Evolutionary conservation across 2,888 invertebrate species (phyloP).

Genomic region (Heteromyza rotundicornis): DNA sequence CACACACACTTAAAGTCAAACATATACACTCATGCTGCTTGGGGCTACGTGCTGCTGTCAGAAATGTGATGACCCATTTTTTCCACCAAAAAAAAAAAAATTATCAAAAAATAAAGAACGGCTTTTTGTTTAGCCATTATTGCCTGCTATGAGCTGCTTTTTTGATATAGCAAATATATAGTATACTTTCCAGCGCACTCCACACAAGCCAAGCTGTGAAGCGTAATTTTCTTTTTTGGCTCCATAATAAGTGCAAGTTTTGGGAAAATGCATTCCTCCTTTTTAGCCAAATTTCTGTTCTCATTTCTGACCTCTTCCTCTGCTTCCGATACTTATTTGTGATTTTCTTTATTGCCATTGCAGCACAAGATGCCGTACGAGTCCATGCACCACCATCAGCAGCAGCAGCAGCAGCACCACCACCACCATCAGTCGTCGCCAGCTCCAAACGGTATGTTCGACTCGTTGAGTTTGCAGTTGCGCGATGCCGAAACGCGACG

Average conservation of each 20-base stretch:
- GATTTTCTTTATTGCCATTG: neutral
- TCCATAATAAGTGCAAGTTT: neutral
- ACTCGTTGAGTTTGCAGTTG: conserved; percentile 74
- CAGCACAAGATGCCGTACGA: conserved; percentile 57
- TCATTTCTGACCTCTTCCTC: neutral
- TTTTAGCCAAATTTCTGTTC: neutral
- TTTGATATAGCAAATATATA: neutral
- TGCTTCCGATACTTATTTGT: neutral
- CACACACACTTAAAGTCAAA: conserved; percentile 18
- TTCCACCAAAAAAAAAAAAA: too few species aligned
- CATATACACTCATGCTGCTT: conserved; percentile 14
- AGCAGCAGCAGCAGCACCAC: conserved; percentile 41
- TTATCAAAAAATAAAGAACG: too few species aligned
- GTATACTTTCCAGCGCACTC: neutral
- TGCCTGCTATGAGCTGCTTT: neutral
- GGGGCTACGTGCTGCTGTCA: conserved; percentile 22
- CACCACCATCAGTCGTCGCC: conserved; percentile 38
- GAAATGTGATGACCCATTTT: conserved; percentile 42
- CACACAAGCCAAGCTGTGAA: neutral
- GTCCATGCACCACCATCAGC: conserved; percentile 58
- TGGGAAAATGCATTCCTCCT: neutral
- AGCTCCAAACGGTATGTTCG: conserved; percentile 63
- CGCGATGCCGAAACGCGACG: conserved; percentile 80
- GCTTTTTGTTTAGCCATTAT: neutral
- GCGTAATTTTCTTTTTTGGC: neutral